Evolutionary conservation across 2,113 vertebrate species (phyloP), one percentile per base, ranked within the genome.

Genomic region (Pantherophis guttatus): DNA sequence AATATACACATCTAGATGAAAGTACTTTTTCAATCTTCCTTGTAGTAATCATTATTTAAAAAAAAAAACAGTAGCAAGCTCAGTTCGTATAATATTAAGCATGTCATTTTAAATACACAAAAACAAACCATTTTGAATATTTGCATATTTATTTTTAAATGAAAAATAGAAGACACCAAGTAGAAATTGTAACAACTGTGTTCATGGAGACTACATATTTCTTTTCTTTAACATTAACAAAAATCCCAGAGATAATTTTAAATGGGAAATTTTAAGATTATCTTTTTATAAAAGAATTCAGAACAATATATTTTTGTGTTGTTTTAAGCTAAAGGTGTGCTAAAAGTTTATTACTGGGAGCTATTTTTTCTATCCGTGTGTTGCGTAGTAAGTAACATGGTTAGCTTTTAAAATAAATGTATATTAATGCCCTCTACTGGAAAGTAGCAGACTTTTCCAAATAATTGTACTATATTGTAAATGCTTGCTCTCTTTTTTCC

Each of bases 361-460:
- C 44, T 87, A n/a, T 52, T 89, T 92, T 89, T 92, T 86, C 33
- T 53, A 86, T 86, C 50, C 1, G 12, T 3, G 19, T 23, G 52
- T 11, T 70, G 39, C 86, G 62, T 90, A 65, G 6, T 50, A 86
- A 55, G 33, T 65, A 62, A 86, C 44, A 52, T 58, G 94, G 26
- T 92, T 93, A 81, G 59, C 91, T 95, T 95, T 92, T 85, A 92
- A 70, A 39, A 94, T 53, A 90, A 90, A 90, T 87, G 92, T 93
- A 93, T 93, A 62, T 93, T 90, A 90, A 90, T 93, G 92, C 92
- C 90, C 90, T 93, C 93, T 93, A 81, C 93, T 93, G 93, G 90
- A 94, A 89, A 89, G 44, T 89, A 75, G 90, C 90, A 95, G 86
- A 94, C 94, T 94, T 94, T 94, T 70, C 91, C 65, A 94, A 96